Evolutionary conservation across 2,888 invertebrate species (phyloP).

Genomic region (Halictus quadricinctus): DNA sequence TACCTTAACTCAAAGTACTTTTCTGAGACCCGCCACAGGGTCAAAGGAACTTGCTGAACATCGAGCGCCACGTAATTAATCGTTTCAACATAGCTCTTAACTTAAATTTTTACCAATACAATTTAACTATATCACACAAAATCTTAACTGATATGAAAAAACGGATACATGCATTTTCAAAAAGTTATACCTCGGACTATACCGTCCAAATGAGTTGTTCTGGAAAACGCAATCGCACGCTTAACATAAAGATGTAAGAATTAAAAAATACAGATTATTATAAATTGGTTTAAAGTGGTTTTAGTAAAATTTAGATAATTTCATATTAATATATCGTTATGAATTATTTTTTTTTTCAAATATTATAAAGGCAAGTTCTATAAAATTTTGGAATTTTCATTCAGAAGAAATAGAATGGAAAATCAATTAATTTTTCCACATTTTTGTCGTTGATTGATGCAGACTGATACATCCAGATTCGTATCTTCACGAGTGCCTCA

Average conservation of each 20-base stretch:
- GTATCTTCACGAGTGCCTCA: not conserved
- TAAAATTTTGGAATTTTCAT: not conserved
- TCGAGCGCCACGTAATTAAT: constrained; percentile 75
- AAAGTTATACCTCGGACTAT: not conserved
- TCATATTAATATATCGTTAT: not conserved
- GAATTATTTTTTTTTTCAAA: too few species aligned
- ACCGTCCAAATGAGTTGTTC: not conserved
- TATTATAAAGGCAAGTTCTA: not conserved
- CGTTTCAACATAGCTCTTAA: constrained; percentile 26
- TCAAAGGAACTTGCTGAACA: constrained; percentile 80
- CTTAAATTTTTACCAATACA: not conserved
- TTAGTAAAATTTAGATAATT: not conserved
- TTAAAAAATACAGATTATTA: not conserved
- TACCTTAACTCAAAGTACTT: constrained; percentile 89
- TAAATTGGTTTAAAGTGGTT: not conserved
- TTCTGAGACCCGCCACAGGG: constrained; percentile 86
- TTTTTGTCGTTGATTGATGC: not conserved
- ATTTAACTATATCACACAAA: not conserved
- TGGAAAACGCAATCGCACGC: not conserved
- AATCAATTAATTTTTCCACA: not conserved
- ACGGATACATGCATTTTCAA: not conserved
- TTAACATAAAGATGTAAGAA: not conserved
- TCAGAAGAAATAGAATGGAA: not conserved
- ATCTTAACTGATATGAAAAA: not conserved
- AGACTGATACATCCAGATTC: not conserved